Base-by-base conservation (phyloP, 1,140 invertebrate genomes). In the Sitobion miscanthi region DNA sequence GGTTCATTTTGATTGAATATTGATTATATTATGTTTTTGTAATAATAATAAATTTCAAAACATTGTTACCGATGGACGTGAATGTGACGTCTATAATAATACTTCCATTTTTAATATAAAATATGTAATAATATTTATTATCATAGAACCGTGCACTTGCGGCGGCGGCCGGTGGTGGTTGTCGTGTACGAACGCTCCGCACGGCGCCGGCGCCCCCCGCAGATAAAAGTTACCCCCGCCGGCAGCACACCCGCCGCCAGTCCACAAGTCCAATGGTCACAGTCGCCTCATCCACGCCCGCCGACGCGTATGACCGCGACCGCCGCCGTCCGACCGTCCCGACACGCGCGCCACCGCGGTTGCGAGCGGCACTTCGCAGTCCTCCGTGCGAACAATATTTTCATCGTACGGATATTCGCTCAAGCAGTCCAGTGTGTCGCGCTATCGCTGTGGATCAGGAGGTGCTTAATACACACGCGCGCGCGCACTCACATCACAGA, bases 121-220 rank as follows among this genome's bases (percentile, higher is more conserved):
- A n/a, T 77, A 69, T 69, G 30, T 17, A n/a, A n/a, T 77, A 35
- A 77, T 77, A 77, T n/a, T 62, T 77, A 77, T 77, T 77, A n/a
- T 77, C n/a, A 77, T 77, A 69, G 9, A 6, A 69, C 20, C 17
- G 62, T 30, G 14, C 62, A 0, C 62, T 30, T 30, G 30, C 30
- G 25, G 8, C 11, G 25, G 25, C 11, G 62, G 62, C n/a, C n/a
- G n/a, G 77, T 7, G 7, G 35, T 6, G 35, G 35, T 38, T 38
- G 77, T 83, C 62, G 62, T 82, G 30, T 82, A 7, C 9, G 1
- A 17, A 82, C 35, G 83, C 83, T 86, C 42, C 2, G 42, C 38
- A 45, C 83, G 83, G 83, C 83, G 83, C 83, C 83, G 83, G 83
- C 83, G 83, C 83, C 83, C n/a, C n/a, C 35, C 35, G 35, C 77